These are phyloP conservation scores for Microcebus ravelobensis DNA, from an alignment of 2,113 vertebrate species.

Conservation along the genomic window DNA sequence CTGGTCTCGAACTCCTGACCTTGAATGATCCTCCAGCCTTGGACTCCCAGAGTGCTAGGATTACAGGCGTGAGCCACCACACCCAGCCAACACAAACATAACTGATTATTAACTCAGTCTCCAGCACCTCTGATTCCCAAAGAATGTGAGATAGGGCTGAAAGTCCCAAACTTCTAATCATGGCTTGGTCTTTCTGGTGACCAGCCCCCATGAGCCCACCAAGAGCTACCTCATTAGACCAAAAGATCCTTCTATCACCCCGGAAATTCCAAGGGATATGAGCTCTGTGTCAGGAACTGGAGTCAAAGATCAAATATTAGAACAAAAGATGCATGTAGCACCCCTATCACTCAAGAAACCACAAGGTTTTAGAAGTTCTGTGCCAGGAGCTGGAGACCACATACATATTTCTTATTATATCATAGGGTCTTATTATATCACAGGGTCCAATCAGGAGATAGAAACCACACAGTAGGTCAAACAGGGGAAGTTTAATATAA, in stretches of 20 bases:
- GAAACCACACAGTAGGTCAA: not conserved
- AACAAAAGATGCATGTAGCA: not conserved
- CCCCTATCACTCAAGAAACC: not conserved
- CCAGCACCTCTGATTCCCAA: not conserved
- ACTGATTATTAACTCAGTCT: not conserved
- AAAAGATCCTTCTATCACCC: not conserved
- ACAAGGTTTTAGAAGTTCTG: not conserved
- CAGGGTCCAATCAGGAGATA: not conserved
- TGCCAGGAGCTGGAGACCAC: not conserved
- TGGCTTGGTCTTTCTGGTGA: not conserved
- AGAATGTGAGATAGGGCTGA: not conserved
- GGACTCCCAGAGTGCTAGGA: no score
- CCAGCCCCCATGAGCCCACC: not conserved
- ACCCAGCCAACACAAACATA: no score
- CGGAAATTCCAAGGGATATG: not conserved
- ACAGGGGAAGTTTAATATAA: not conserved
- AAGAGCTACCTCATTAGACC: not conserved
- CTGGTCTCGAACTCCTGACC: no score
- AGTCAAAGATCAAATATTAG: not conserved
- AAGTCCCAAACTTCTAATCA: not conserved
- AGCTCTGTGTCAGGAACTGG: not conserved
- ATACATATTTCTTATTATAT: not conserved
- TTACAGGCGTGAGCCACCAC: no score
- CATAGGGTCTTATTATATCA: not conserved
- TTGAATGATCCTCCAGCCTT: no score